Evolutionary conservation across 2,888 invertebrate species (phyloP).

Genomic region (Drosophila borborema): DNA sequence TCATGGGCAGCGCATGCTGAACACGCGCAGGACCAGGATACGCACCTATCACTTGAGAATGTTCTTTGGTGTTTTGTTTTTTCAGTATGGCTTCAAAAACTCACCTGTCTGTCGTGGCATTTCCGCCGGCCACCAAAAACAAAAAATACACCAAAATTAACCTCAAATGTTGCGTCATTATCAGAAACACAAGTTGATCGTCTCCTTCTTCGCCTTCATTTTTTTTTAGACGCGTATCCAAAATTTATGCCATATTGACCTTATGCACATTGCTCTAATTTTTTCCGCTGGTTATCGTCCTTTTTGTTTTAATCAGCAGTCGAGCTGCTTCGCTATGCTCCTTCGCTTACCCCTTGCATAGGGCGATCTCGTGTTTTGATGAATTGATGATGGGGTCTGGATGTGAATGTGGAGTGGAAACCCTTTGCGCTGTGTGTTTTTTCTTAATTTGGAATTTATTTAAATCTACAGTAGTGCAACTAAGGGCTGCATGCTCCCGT

Average conservation of each 20-base stretch:
- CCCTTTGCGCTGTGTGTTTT: slow-evolving; percentile 65
- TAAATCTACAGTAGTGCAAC: slow-evolving; percentile 64
- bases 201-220: slow-evolving; percentile 6
- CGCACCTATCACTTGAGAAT: slow-evolving; percentile 40
- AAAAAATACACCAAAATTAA: slow-evolving; percentile 27
- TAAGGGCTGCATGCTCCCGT: slow-evolving; percentile 47
- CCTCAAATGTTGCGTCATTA: slow-evolving; percentile 80
- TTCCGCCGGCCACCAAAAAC: slow-evolving; percentile 68
- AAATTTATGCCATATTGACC: slow-evolving; percentile 82
- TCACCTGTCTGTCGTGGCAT: slow-evolving; percentile 72
- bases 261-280: slow-evolving; percentile 80
- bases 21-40: slow-evolving; percentile 70
- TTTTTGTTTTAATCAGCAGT: slow-evolving; percentile 65
- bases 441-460: slow-evolving; percentile 82
- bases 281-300: slow-evolving; percentile 72
- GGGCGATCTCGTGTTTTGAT: slow-evolving; percentile 72
- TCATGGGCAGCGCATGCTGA: slow-evolving; percentile 61
- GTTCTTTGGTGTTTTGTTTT: not conserved
- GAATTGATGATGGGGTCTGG: slow-evolving; percentile 83
- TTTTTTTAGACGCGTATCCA: slow-evolving; percentile 19
- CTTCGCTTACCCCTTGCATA: slow-evolving; percentile 22
- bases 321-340: slow-evolving; percentile 11
- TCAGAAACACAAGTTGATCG: slow-evolving; percentile 43
- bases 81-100: slow-evolving; percentile 45
- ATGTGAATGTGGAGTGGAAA: slow-evolving; percentile 39